Evolutionary conservation across 2,888 invertebrate species (phyloP), one percentile per base, ranked within the genome.

Genomic region (Microctonus brassicae): DNA sequence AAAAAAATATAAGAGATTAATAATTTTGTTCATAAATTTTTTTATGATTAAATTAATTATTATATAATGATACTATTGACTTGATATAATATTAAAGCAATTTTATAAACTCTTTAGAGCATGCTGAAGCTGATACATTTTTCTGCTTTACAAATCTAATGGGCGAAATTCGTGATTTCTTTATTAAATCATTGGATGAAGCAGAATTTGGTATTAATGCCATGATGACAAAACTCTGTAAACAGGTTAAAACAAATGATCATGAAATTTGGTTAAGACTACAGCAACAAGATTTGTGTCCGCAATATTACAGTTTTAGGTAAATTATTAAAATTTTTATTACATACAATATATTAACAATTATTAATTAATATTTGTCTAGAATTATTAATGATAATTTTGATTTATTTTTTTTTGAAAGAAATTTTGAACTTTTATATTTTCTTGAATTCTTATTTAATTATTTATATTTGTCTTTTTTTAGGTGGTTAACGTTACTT

Each of bases 131-230:
- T 0, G 99, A 99, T 86, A 94, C 97, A 74, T 99, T 99, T 88
- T 99, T 97, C 89, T 97, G 98, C 84, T 99, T 99, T 87, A 99
- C 98, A 3, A 97, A 97, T 86, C 89, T 99, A 64, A 99, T 99
- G 99, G 93, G 94, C 0, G 99, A 99, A 89, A 98, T 99, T 75
- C 91, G 99, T 33, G 99, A 99, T 87, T 96, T 96, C 85, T 99
- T 99, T 86, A 98, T 99, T 78, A 96, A 98, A 82, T 95, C 96
- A 0, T 88, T 99, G 78, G 99, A 99, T 87, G 96, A 97, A 87
- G 93, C 97, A 0, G 95, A 95, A 79, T 93, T 94, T 83, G 98
- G 98, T 1, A 97, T 97, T 74, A 95, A 95, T 86, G 92, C 92
- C 77, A 94, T 97, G 92, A 98, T 99, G 98, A 90, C 89, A 64